Evolutionary conservation across 2,888 invertebrate genomes (phyloP).

Genomic region (Sminthurides aquaticus): DNA sequence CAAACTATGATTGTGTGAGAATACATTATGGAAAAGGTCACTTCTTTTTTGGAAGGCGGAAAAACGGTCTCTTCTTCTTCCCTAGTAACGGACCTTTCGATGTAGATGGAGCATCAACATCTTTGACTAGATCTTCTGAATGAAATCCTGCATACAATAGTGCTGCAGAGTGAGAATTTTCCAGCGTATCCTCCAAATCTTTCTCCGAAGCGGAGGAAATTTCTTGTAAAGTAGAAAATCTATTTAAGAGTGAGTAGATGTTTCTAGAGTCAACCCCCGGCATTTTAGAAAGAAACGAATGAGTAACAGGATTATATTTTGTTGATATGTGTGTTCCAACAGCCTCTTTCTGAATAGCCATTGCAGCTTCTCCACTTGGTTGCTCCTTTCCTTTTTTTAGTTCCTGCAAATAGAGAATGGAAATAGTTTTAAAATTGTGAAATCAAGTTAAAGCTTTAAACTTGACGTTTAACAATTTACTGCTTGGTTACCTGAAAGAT

Average conservation of each 20-base stretch:
- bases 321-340: conserved; percentile 48
- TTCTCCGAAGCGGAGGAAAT: conserved; percentile 45
- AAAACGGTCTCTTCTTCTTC: conserved; percentile 15
- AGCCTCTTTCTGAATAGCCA: conserved; percentile 59
- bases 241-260: conserved; percentile 65
- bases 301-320: conserved; percentile 63
- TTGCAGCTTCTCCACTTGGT: conserved; percentile 66
- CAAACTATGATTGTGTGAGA: no score
- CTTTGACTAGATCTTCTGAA: conserved; percentile 21
- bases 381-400: conserved; percentile 68
- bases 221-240: conserved; percentile 59
- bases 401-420: conserved; percentile 34
- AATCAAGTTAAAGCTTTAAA: conserved; percentile 12
- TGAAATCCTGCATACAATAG: conserved; percentile 55
- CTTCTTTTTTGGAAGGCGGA: conserved; percentile 7
- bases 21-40: not conserved
- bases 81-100: not conserved
- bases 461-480: not conserved
- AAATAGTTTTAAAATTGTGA: conserved; percentile 5
- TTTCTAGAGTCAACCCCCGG: conserved; percentile 87
- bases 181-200: conserved; percentile 59
- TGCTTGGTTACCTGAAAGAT: conserved; percentile 74
- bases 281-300: conserved; percentile 75
- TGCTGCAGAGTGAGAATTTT: conserved; percentile 59
- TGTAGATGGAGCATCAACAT: conserved; percentile 4